Evolutionary conservation across 1,140 invertebrate genomes (phyloP), one percentile per base, ranked within the genome.

Genomic region (Diorhabda carinulata): DNA sequence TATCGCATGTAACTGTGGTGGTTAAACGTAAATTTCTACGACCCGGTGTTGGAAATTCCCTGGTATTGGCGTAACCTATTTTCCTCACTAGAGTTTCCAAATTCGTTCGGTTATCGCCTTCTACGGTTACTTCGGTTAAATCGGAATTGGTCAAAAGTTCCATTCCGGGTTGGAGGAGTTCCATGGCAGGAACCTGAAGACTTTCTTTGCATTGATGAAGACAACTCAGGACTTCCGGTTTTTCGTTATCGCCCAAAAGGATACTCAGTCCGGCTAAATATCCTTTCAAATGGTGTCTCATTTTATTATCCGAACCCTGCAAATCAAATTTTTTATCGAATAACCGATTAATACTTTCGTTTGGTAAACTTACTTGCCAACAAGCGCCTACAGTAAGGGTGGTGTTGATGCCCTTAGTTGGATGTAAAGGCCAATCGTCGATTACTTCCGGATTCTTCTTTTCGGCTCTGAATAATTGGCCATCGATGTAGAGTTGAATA

Each of bases 381-480:
- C 98, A 99, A 43, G 96, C 97, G 6, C 97, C 97, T 25, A 99
- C 92, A 1, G 93, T 91, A 1, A 98, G 82, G 10, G 95, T 96
- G 4, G 97, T 99, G 80, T 97, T 97, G 68, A 96, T 88, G 7
- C 91, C 94, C 71, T 95, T 94, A 0, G 95, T 94, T 41, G 94
- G 93, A 81, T 99, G 98, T 8, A 99, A 84, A n/a, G 98, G 97
- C 97, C 97, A 99, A 82, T 99, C 98, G 82, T 99, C 97, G 78
- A 99, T 96, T 43, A 99, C 94, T 81, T 99, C 97, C 0, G 96
- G 94, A 76, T 96, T 97, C 72, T 91, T 90, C 79, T 91, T 90
- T 74, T 93, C 91, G 62, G 87, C 86, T 62, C 85, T 86, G 83
- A 93, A 92, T 10, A 90, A 82, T 78, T 92, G 89, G 0, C 97